Percentiles rank a stretch among this genome's conserved stretches.
These are phyloP conservation scores for Anoura caudifer DNA, from an alignment of 2,113 vertebrate genomes.

Conservation along the genomic window DNA sequence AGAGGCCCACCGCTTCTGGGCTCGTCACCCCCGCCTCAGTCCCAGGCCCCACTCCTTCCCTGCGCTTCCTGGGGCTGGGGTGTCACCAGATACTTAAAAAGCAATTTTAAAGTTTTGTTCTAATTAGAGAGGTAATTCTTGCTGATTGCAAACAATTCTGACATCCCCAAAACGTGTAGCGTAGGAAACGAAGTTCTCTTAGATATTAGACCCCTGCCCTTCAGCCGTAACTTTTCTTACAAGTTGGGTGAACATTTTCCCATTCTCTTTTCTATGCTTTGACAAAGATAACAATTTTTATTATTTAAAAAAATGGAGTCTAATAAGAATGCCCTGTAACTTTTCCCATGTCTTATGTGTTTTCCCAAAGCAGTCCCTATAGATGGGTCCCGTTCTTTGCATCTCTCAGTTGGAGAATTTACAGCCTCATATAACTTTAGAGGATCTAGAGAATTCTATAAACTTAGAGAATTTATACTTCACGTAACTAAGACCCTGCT, in stretches of 20 bases:
- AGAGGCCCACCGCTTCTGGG: neutral
- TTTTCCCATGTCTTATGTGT: neutral
- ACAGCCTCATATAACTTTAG: too few species aligned
- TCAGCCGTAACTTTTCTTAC: neutral
- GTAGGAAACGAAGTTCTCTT: neutral
- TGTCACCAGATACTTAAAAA: neutral
- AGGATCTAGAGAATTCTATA: too few species aligned
- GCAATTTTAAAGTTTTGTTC: neutral
- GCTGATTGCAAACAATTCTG: neutral
- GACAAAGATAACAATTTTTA: neutral
- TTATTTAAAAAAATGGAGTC: neutral
- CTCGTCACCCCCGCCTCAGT: too few species aligned
- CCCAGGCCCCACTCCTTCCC: neutral
- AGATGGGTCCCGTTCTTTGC: neutral
- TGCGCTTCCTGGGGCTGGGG: neutral
- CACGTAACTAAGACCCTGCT: accelerated
- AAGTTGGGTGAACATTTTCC: neutral
- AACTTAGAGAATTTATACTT: neutral
- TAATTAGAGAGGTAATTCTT: neutral
- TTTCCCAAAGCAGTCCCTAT: neutral
- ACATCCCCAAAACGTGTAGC: neutral
- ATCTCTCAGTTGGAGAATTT: neutral
- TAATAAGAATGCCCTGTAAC: neutral
- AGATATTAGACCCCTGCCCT: neutral
- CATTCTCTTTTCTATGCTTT: neutral